A percentile compares a stretch with the other conserved stretches of the same genome.
Conservation (phyloP, 2,888 invertebrate genomes). For the Lordiphosa andalusiaca region DNA sequence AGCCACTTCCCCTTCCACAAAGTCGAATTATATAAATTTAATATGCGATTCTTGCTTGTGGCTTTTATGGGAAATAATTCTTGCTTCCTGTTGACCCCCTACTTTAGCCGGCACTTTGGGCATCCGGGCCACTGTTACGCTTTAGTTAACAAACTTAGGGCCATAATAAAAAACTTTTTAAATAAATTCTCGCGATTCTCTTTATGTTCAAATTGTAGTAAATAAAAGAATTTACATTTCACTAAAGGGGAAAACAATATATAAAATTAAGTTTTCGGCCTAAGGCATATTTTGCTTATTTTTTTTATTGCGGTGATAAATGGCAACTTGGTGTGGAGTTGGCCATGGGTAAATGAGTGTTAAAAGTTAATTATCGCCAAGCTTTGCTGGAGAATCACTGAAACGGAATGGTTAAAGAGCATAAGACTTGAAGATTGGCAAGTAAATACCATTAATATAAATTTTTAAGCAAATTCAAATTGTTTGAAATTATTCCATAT, state of each 20-base stretch:
- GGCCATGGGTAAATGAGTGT: background rate
- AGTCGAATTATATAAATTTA: constrained; percentile 41
- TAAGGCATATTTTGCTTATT: constrained; percentile 2
- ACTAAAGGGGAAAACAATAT: constrained; percentile 17
- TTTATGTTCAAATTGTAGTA: constrained; percentile 45
- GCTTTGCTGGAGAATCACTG: background rate
- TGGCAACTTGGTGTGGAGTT: constrained; percentile 1
- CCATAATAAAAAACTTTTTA: constrained; percentile 47
- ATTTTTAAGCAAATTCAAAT: too few relatives aligned
- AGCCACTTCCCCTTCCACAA: constrained; percentile 7
- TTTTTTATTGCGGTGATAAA: constrained; percentile 5
- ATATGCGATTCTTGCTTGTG: constrained; percentile 46
- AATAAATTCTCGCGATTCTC: constrained; percentile 43
- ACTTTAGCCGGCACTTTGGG: constrained; percentile 21
- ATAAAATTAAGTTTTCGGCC: constrained; percentile 27
- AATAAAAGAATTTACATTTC: constrained; percentile 40
- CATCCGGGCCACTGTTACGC: constrained; percentile 43
- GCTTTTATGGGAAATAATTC: constrained; percentile 33
- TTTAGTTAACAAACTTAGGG: constrained; percentile 50
- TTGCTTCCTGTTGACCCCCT: constrained; percentile 28
- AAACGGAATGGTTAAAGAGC: too few relatives aligned
- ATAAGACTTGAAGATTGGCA: too few relatives aligned
- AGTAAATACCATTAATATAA: too few relatives aligned
- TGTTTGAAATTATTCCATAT: too few relatives aligned
- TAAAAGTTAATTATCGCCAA: constrained; percentile 9